Conservation (phyloP, 2,888 invertebrate genomes). For the Andrena praecox region DNA sequence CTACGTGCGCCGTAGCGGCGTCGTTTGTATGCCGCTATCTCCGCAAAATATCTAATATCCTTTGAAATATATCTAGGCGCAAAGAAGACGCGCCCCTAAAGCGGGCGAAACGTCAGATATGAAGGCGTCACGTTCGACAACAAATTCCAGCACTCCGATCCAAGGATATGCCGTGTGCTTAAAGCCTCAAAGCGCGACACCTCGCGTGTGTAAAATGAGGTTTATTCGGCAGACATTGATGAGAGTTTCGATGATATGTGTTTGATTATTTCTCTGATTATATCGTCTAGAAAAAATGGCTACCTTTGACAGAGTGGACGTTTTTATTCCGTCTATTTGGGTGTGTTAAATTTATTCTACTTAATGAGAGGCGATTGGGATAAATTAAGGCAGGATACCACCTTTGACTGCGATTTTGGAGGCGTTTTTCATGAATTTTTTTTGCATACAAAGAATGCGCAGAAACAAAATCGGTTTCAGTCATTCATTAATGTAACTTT, state of each 20-base stretch:
- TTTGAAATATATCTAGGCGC: slow-evolving; percentile 38
- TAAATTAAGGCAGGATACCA: too few species aligned
- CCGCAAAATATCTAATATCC: slow-evolving; percentile 58
- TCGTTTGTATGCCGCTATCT: slow-evolving; percentile 46
- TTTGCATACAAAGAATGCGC: too few species aligned
- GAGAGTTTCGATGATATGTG: too few species aligned
- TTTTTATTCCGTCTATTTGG: neutral
- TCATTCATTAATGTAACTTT: too few species aligned
- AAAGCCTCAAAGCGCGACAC: too few species aligned
- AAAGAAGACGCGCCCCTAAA: neutral
- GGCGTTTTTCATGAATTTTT: too few species aligned
- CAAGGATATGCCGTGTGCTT: neutral
- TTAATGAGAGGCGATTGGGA: neutral
- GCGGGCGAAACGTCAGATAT: neutral
- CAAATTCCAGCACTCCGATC: slow-evolving; percentile 12
- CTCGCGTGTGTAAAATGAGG: too few species aligned
- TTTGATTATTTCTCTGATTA: too few species aligned
- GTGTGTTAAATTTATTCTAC: neutral
- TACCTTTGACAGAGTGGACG: neutral
- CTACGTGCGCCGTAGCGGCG: slow-evolving; percentile 37
- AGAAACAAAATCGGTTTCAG: too few species aligned
- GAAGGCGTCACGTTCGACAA: neutral
- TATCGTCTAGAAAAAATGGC: too few species aligned
- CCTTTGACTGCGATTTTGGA: too few species aligned
- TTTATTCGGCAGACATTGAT: too few species aligned